Percentiles rank a stretch among this genome's conserved stretches.
These are phyloP conservation scores for Temnothorax rugatulus DNA, from an alignment of 2,888 invertebrate species.

Conservation along the genomic window DNA sequence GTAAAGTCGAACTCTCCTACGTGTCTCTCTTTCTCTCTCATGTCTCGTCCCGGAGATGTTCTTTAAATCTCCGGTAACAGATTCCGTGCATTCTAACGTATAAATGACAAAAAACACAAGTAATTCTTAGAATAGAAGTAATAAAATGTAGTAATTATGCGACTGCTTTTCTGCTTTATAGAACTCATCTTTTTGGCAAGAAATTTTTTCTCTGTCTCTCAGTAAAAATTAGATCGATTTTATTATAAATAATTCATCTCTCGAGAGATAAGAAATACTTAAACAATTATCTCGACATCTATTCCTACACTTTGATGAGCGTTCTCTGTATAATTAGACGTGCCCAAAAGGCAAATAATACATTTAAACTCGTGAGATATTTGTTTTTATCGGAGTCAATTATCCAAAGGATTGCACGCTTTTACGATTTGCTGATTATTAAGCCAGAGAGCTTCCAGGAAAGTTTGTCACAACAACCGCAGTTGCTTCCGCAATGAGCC, in stretches of 20 bases:
- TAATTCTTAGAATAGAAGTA: not conserved
- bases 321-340: not conserved
- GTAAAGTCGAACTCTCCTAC: constrained; percentile 20
- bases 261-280: not conserved
- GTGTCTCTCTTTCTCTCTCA: not conserved
- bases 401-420: not conserved
- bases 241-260: not conserved
- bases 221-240: not conserved
- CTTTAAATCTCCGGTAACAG: constrained; percentile 32
- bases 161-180: not conserved
- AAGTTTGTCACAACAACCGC: constrained; percentile 33
- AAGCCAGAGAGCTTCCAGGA: constrained; percentile 30
- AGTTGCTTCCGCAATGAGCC: constrained; percentile 44
- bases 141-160: constrained; percentile 4
- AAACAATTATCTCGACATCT: not conserved
- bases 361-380: not conserved
- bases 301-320: not conserved
- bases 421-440: constrained; percentile 2
- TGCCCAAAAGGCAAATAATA: not conserved
- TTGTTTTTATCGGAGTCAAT: not conserved
- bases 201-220: not conserved
- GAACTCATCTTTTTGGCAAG: not conserved
- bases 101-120: constrained; percentile 1
- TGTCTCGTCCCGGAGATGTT: constrained; percentile 4
- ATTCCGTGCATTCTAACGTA: constrained; percentile 14